Conservation (phyloP, 2,888 invertebrate species). For the Fragum sueziense region DNA sequence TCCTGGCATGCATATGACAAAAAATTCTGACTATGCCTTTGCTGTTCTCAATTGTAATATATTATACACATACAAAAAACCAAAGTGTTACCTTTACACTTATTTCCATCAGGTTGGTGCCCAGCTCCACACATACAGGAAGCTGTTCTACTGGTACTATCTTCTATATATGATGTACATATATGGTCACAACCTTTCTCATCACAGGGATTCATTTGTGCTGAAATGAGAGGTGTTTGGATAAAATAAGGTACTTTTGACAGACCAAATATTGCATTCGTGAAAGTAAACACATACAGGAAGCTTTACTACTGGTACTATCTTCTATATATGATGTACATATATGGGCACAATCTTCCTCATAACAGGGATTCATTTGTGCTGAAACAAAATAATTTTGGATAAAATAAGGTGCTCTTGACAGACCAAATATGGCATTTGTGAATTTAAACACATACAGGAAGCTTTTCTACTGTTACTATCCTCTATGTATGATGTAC, state of each 20-base stretch:
- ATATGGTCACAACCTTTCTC: conserved; percentile 58
- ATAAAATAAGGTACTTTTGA: no score
- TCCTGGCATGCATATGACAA: no score
- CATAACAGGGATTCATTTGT: no score
- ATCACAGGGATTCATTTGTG: background rate
- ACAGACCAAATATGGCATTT: no score
- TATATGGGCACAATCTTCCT: background rate
- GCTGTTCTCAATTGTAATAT: no score
- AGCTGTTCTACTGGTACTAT: conserved; percentile 33
- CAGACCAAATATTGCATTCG: no score
- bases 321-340: background rate
- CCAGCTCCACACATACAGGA: conserved; percentile 90
- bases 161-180: conserved; percentile 56
- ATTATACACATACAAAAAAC: no score
- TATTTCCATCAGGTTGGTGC: conserved; percentile 85
- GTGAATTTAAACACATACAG: conserved; percentile 90
- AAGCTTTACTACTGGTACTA: conserved; percentile 64
- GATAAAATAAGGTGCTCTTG: no score
- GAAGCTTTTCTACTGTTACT: conserved; percentile 73
- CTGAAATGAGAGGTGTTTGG: conserved; percentile 4
- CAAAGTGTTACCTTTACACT: conserved; percentile 85
- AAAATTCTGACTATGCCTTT: no score
- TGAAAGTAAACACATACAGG: conserved; percentile 90
- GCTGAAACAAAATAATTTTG: background rate
- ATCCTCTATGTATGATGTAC: background rate